These are phyloP conservation scores for Cremastobaeus sp. DNA, from an alignment of 2,888 invertebrate genomes.

Conservation along the genomic window DNA sequence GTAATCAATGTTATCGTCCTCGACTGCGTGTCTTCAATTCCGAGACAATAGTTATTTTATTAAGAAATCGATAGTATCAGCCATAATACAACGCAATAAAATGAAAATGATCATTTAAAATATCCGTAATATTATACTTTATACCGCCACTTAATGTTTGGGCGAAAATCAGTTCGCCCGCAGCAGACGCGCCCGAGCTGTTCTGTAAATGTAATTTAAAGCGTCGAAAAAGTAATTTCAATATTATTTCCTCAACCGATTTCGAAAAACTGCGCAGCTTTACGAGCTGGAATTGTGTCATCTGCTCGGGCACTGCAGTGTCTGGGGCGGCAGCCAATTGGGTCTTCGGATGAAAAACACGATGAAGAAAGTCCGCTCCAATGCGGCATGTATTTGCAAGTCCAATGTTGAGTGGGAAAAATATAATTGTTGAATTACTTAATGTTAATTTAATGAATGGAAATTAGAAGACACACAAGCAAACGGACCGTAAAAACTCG, in stretches of 20 bases:
- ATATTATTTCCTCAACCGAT: slow-evolving; percentile 34
- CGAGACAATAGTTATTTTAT: no score
- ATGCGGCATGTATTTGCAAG: slow-evolving; percentile 32
- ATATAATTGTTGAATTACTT: slow-evolving; percentile 10
- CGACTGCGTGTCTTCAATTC: no score
- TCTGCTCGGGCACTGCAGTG: slow-evolving; percentile 43
- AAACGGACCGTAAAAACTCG: no score
- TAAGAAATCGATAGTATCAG: no score
- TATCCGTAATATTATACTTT: slow-evolving; percentile 33
- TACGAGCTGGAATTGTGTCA: slow-evolving; percentile 46
- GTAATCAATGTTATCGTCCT: no score
- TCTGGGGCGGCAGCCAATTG: slow-evolving; percentile 51
- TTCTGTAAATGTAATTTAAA: slow-evolving; percentile 25
- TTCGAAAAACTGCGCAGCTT: slow-evolving; percentile 41
- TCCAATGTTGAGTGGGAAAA: slow-evolving; percentile 18
- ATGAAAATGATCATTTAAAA: slow-evolving; percentile 25
- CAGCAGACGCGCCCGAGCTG: background rate
- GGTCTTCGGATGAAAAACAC: slow-evolving; percentile 45
- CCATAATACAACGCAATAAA: no score
- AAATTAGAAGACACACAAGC: no score
- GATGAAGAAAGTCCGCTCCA: slow-evolving; percentile 23
- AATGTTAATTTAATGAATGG: slow-evolving; percentile 12
- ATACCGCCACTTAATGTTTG: slow-evolving; percentile 7
- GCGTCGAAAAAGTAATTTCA: slow-evolving; percentile 31
- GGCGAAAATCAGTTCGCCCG: slow-evolving; percentile 16